Evolutionary conservation across 2,113 vertebrate genomes (phyloP), one percentile per base, ranked within the genome.

Genomic region (Vidua macroura): DNA sequence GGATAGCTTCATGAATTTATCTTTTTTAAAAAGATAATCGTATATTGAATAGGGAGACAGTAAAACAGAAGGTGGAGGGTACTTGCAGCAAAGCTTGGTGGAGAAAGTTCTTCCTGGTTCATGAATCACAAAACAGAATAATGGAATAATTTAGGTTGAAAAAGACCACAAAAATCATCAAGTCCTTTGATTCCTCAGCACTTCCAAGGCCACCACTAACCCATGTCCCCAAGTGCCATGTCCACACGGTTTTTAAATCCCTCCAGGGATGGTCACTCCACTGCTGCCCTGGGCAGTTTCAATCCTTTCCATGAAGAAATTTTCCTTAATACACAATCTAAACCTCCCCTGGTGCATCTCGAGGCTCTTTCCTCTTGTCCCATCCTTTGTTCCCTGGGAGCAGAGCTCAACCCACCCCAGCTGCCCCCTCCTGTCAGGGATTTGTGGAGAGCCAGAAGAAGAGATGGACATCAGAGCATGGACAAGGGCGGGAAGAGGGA

Each of bases 371-470:
- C 25, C 11, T 62, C 55, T 62, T 35, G n/a, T 35, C 23, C n/a
- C 2, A 1, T 35, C n/a, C 31, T n/a, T n/a, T 43, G 21, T 23
- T 62, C 25, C 35, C 11, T 14, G 56, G 31, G 35, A 56, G 18
- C n/a, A 76, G 55, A 76, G n/a, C 41, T 55, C 1, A 9, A 7
- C 6, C 18, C 0, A 0, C n/a, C 55, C 23, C 1, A 0, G 46
- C 21, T 63, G 25, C 7, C 3, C 10, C 12, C 31, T 69, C 10
- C 25, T 55, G 21, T 24, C 55, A 33, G 53, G 59, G 60, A 58
- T 13, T 0, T 74, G 23, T 28, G 37, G 22, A n/a, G 49, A 63
- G 12, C 11, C 41, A 77, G 63, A 37, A 15, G 48, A n/a, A 35
- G 41, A 35, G 30, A 41, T 16, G 55, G 48, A 43, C 51, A 41